Evolutionary conservation across 2,113 vertebrate species (phyloP).

Genomic region (Eclectus roratus): DNA sequence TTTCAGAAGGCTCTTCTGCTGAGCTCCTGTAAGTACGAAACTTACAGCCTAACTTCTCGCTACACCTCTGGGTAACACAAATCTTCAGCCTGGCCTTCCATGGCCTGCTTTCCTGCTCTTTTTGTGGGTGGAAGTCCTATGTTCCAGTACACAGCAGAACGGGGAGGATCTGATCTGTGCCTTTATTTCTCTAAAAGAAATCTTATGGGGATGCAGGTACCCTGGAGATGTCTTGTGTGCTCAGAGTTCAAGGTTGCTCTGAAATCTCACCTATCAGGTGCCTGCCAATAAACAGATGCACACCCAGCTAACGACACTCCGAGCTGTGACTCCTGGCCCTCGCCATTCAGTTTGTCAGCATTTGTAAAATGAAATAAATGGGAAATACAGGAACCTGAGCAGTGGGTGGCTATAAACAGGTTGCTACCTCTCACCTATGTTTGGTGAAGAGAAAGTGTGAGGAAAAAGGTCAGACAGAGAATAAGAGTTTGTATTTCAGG

Average conservation of each 20-base stretch:
- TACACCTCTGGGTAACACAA: background rate
- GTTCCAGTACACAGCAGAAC: fast-evolving
- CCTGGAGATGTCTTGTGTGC: background rate
- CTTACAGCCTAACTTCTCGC: background rate
- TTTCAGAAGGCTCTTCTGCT: background rate
- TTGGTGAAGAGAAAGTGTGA: background rate
- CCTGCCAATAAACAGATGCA: background rate
- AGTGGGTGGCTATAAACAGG: background rate
- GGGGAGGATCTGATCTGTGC: background rate
- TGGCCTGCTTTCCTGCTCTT: background rate
- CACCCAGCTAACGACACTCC: background rate
- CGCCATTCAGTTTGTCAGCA: background rate
- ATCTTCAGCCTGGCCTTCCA: background rate
- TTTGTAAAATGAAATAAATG: background rate
- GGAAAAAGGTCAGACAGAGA: background rate
- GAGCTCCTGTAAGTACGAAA: background rate
- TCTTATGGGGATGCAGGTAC: background rate
- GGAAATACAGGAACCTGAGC: background rate
- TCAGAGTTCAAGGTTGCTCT: background rate
- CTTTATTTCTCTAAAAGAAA: background rate
- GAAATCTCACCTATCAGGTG: background rate
- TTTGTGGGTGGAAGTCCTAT: fast-evolving
- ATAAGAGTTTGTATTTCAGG: background rate
- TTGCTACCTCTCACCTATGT: background rate
- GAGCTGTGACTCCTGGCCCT: background rate